Base-by-base conservation (phyloP, 2,113 vertebrate genomes). In the Apeltes quadracus region DNA sequence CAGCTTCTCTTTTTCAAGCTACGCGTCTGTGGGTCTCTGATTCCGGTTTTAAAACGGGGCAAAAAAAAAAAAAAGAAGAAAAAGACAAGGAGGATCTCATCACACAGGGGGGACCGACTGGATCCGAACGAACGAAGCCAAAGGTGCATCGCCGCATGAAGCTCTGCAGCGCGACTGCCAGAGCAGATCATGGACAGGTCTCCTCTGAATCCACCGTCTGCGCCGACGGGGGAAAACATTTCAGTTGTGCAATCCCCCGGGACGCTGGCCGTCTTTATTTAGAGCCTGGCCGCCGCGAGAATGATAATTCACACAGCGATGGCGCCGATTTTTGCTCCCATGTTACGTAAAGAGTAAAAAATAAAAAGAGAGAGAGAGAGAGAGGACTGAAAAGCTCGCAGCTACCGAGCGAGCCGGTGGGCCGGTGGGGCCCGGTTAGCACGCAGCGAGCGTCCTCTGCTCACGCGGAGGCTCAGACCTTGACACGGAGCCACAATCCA, bases 401-500 rank as follows among this genome's bases (percentile, higher is more conserved):
- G 54, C 80, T 61, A 61, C 81, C n/a, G n/a, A 56, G 69, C 74
- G 79, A 75, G 75, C 58, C 10, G 3, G 58, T 23, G 55, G 76
- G 75, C 48, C 75, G 76, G 73, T 83, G 67, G 79, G 77, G 82
- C 83, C 74, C 55, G 73, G 84, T 92, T 89, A 84, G 82, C 87
- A 83, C 50, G 76, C 83, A 84, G 86, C n/a, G 53, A 78, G 87
- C 88, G 86, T 83, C 82, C 80, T 78, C 79, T 67, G 75, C 89
- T 85, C 72, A 84, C 87, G 85, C 57, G 59, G 88, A 81, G 79
- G 78, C 86, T 90, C 55, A 92, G 91, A 91, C 90, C 91, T 91
- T 88, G 89, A 91, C 91, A 90, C 87, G 57, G 78, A 87, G 90
- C 87, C 90, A 93, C 85, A 86, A 89, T 88, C 81, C 61, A 68